Evolutionary conservation across 2,113 vertebrate genomes (phyloP), one percentile per base, ranked within the genome.

Genomic region (Lagopus muta): DNA sequence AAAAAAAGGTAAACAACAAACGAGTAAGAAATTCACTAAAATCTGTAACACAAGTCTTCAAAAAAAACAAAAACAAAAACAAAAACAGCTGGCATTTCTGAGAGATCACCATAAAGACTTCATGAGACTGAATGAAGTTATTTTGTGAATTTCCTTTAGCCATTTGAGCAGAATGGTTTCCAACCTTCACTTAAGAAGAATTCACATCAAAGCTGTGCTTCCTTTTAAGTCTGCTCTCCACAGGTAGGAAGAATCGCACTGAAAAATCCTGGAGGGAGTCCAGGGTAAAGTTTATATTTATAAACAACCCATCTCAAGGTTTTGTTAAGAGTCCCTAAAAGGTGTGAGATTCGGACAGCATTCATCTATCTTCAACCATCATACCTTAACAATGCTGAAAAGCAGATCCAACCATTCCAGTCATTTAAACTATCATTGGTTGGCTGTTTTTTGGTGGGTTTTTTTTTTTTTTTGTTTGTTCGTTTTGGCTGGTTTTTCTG

Each of bases 201-300:
- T 27, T 76, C 43, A 0, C 61, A 88, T 74, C 88, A 92, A 91
- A 91, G 72, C 61, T 30, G 6, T 55, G 50, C 65, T 81, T 15
- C 34, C 74, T 67, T 81, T 71, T 47, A 66, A 94, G 72, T 3
- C 27, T 55, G 25, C 67, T 74, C 88, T 93, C 81, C 67, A 82
- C 25, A 52, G 78, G 74, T 64, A 77, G 36, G 13, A 64, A 54
- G 15, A 75, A 85, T 43, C 61, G 67, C 43, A 85, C 55, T 71
- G 52, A 70, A 74, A 55, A 89, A 60, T 60, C 89, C 89, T 81
- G 73, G 54, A 93, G 50, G 60, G 55, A 83, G 67, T 62, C 72
- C 78, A 92, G 72, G 30, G 28, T 83, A 61, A 83, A 91, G 85
- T 94, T 92, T 77, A 65, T 81, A 40, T 94, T 94, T 96, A 94